Conservation (phyloP, 2,888 invertebrate species). For the Brachyptera putata region DNA sequence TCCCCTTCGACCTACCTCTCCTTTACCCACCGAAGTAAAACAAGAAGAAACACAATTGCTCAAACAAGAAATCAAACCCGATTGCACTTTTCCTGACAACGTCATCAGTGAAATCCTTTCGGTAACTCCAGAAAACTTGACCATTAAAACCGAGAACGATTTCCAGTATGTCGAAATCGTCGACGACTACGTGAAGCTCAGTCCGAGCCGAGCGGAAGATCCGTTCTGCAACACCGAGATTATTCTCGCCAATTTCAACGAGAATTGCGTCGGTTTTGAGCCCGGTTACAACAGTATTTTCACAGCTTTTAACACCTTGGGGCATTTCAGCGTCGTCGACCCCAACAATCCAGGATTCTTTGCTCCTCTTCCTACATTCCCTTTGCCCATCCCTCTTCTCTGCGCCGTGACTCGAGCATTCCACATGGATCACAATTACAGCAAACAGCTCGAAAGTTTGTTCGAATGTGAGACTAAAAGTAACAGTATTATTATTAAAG, state of each 20-base stretch:
- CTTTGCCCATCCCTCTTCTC: background rate
- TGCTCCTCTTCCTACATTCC: background rate
- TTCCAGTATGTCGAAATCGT: slow-evolving; percentile 16
- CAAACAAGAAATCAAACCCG: slow-evolving; percentile 40
- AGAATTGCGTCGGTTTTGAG: background rate
- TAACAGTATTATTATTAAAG: slow-evolving; percentile 49
- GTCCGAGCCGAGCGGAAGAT: slow-evolving; percentile 1
- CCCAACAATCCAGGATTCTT: background rate
- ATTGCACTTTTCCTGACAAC: background rate
- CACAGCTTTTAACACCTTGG: background rate
- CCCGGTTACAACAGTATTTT: background rate
- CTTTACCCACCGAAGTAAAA: slow-evolving; percentile 31
- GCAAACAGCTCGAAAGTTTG: background rate
- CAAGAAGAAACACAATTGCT: too few species aligned
- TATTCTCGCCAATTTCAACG: background rate
- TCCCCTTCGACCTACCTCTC: slow-evolving; percentile 40
- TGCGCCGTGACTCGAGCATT: slow-evolving; percentile 15
- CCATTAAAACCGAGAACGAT: background rate
- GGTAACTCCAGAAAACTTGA: background rate
- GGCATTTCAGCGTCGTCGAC: background rate
- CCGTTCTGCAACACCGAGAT: slow-evolving; percentile 1
- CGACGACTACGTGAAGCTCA: background rate
- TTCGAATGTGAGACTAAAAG: background rate
- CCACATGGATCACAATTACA: slow-evolving; percentile 21
- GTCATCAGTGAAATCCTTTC: background rate